Percentiles rank a stretch among this genome's conserved stretches.
These are phyloP conservation scores for Saguinus midas DNA, from an alignment of 2,113 vertebrate genomes.

Conservation along the genomic window DNA sequence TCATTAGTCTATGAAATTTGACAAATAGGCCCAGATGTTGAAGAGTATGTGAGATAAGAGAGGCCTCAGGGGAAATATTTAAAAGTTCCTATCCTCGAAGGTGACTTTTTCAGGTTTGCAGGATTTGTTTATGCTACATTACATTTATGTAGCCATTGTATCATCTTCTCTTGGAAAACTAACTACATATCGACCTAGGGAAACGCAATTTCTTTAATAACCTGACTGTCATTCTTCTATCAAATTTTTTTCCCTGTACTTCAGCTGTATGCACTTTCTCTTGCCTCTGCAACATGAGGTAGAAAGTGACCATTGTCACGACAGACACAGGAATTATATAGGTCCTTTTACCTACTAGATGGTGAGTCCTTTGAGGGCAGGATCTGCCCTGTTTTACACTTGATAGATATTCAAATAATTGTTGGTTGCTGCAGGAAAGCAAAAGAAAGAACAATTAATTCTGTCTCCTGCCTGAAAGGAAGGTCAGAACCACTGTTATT, in stretches of 20 bases:
- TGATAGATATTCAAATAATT: background rate
- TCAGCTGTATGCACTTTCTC: background rate
- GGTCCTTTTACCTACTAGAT: background rate
- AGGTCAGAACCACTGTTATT: background rate
- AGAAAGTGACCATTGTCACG: background rate
- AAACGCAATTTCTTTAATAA: background rate
- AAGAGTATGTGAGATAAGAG: background rate
- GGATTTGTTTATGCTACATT: background rate
- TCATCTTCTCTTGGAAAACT: background rate
- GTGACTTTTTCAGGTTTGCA: background rate
- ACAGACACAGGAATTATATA: background rate
- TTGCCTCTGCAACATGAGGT: background rate
- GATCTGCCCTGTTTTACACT: background rate
- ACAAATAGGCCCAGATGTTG: background rate
- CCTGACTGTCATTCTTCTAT: background rate
- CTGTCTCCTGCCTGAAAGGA: background rate
- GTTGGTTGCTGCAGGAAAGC: background rate
- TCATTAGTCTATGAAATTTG: background rate
- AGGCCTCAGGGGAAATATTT: background rate
- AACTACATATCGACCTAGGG: background rate
- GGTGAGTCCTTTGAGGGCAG: background rate
- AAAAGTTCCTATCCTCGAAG: background rate
- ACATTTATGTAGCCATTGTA: background rate
- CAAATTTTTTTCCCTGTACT: background rate
- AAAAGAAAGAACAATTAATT: background rate